Evolutionary conservation across 2,797 vertebrate species (phyloP).

Genomic region (Siniperca obscura): DNA sequence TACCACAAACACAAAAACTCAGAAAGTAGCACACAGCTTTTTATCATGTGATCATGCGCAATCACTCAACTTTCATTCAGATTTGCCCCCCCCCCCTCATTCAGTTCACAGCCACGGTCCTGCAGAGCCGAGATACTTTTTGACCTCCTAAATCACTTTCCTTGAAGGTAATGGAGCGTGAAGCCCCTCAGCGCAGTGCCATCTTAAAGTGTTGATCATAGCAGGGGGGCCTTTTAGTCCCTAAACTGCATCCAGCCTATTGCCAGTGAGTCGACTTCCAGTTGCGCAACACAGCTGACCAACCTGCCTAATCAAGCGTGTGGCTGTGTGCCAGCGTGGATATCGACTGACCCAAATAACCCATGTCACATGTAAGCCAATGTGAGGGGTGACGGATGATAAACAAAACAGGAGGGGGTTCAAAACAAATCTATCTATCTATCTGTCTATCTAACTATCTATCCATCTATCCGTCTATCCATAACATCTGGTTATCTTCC

Average conservation of each 20-base stretch:
- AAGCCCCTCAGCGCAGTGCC: slow-evolving; percentile 58
- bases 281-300: slow-evolving; percentile 78
- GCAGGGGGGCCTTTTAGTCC: slow-evolving; percentile 42
- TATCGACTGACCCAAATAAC: slow-evolving; percentile 82
- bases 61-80: slow-evolving; percentile 36
- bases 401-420: slow-evolving; percentile 55
- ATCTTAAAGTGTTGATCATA: slow-evolving; percentile 68
- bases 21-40: slow-evolving; percentile 25
- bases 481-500: neutral
- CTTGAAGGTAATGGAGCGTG: slow-evolving; percentile 67
- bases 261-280: slow-evolving; percentile 50
- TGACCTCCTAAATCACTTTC: slow-evolving; percentile 68
- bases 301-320: slow-evolving; percentile 81
- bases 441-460: slow-evolving; percentile 14
- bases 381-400: slow-evolving; percentile 34
- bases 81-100: slow-evolving; percentile 21
- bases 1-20: slow-evolving; percentile 7
- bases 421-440: slow-evolving; percentile 17
- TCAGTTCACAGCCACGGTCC: slow-evolving; percentile 15
- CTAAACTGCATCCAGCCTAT: slow-evolving; percentile 48
- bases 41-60: neutral
- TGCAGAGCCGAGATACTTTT: slow-evolving; percentile 33
- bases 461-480: slow-evolving; percentile 7
- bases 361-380: slow-evolving; percentile 63
- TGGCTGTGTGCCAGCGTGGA: slow-evolving; percentile 59